Conservation (phyloP, 2,113 vertebrate species). For the Scomber japonicus region DNA sequence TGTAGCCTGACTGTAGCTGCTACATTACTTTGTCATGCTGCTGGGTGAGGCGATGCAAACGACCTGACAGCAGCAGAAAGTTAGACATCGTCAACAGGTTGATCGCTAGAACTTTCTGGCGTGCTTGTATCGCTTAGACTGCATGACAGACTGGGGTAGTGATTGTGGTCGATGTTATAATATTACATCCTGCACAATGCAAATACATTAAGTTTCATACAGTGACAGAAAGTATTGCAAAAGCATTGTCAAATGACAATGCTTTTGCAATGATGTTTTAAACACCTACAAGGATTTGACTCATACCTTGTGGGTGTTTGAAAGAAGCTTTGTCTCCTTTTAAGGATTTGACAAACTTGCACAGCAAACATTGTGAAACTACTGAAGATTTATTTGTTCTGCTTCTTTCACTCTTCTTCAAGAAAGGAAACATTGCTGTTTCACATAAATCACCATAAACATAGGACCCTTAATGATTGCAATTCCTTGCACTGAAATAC, state of each 20-base stretch:
- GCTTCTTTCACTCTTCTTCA: background rate
- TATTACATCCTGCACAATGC: background rate
- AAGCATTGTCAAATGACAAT: background rate
- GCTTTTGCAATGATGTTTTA: background rate
- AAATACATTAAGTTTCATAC: background rate
- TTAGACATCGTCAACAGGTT: slow-evolving; percentile 60
- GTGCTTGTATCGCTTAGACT: background rate
- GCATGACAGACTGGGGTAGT: background rate
- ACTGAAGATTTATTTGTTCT: background rate
- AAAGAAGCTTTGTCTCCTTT: background rate
- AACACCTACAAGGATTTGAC: background rate
- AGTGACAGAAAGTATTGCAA: no score
- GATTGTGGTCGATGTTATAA: background rate
- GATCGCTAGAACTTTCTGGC: slow-evolving; percentile 15
- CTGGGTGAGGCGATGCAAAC: background rate
- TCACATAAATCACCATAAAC: background rate
- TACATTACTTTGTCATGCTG: background rate
- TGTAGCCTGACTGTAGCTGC: background rate
- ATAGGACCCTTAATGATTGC: background rate
- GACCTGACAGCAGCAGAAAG: slow-evolving; percentile 16
- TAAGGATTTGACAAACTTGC: background rate
- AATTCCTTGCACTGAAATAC: no score
- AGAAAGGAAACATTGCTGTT: background rate
- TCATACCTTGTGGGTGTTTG: background rate
- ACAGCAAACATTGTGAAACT: background rate